Percentiles rank a stretch among this genome's conserved stretches.
Conservation (phyloP, 2,113 vertebrate species). For the Recurvirostra avosetta region DNA sequence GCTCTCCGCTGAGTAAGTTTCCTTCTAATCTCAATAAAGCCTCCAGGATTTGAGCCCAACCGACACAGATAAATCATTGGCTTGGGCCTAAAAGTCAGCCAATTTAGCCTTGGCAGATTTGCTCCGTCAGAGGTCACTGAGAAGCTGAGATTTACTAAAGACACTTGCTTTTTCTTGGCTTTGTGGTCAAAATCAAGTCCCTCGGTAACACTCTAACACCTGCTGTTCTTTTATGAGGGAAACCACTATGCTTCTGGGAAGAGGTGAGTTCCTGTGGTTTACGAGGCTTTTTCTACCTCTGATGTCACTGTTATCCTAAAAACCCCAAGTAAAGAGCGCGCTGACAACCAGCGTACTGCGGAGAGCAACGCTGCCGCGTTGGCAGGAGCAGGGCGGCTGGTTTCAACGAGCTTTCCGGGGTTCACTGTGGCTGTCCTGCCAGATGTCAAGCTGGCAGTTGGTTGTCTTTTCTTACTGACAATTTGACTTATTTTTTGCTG, state of each 20-base stretch:
- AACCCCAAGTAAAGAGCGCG: background rate
- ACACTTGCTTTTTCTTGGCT: slow-evolving; percentile 27
- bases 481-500: background rate
- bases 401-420: background rate
- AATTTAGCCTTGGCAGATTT: slow-evolving; percentile 34
- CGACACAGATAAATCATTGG: slow-evolving; percentile 31
- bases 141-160: slow-evolving; percentile 22
- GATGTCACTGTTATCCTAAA: slow-evolving; percentile 23
- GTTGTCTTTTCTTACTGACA: background rate
- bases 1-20: background rate
- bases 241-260: slow-evolving; percentile 11
- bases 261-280: slow-evolving; percentile 33
- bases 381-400: background rate
- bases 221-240: slow-evolving; percentile 30
- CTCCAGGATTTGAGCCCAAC: slow-evolving; percentile 16
- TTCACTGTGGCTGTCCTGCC: background rate
- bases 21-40: slow-evolving; percentile 20
- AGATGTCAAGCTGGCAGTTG: background rate
- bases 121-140: slow-evolving; percentile 11
- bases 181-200: slow-evolving; percentile 31
- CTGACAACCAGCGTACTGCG: background rate
- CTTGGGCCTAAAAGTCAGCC: slow-evolving; percentile 33
- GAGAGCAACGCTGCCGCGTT: rapidly evolving
- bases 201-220: background rate
- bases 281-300: background rate